Evolutionary conservation across 2,888 invertebrate species (phyloP).

Genomic region (Itoplectis maculator): DNA sequence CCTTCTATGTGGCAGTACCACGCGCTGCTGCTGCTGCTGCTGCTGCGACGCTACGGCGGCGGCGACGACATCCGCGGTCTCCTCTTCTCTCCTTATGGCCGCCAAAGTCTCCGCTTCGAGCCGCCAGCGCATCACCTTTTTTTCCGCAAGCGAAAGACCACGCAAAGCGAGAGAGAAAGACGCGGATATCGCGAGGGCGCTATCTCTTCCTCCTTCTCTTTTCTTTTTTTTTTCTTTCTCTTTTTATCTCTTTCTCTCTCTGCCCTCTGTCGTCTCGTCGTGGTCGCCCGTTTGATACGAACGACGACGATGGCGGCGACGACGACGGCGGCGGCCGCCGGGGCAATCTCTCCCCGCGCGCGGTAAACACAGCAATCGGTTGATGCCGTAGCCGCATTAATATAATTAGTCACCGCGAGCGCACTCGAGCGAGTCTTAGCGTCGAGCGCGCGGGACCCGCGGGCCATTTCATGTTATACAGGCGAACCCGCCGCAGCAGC

Average conservation of each 20-base stretch:
- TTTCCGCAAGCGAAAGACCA: conserved; percentile 28
- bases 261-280: conserved; percentile 61
- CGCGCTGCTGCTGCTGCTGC: conserved; percentile 62
- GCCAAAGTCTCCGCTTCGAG: conserved; percentile 47
- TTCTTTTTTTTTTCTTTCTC: conserved; percentile 22
- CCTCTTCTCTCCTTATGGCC: conserved; percentile 54
- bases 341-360: conserved; percentile 79
- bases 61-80: conserved; percentile 41
- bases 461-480: conserved; percentile 73
- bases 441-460: conserved; percentile 69
- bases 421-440: conserved; percentile 73
- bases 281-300: conserved; percentile 76
- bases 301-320: conserved; percentile 69
- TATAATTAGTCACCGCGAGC: conserved; percentile 84
- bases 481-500: conserved; percentile 48
- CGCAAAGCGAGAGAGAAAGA: conserved; percentile 18
- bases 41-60: conserved; percentile 40
- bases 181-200: conserved; percentile 22
- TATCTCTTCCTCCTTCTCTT: conserved; percentile 48
- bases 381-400: conserved; percentile 83
- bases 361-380: conserved; percentile 84
- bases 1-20: conserved; percentile 22
- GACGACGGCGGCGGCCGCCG: conserved; percentile 63
- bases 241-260: conserved; percentile 35
- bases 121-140: conserved; percentile 38